These are phyloP conservation scores for Chaetura pelagica DNA, from an alignment of 2,113 vertebrate genomes.

Conservation along the genomic window DNA sequence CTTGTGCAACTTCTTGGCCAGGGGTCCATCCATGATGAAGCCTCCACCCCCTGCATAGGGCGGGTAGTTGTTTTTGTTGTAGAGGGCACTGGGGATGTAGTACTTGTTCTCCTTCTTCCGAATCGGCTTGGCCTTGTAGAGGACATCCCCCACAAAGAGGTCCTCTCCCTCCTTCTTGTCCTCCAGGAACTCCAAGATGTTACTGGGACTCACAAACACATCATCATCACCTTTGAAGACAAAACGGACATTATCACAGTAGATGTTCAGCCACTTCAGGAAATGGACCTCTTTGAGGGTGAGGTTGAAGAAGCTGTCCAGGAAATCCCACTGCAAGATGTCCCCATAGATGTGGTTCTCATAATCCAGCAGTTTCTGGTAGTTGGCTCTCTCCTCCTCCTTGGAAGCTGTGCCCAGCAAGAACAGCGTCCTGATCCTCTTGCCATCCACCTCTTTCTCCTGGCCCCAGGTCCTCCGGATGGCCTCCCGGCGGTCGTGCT, in stretches of 20 bases:
- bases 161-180: conserved; percentile 75
- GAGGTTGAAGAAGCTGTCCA: conserved; percentile 97
- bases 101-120: conserved; percentile 94
- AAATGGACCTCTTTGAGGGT: conserved; percentile 97
- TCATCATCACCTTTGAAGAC: conserved; percentile 96
- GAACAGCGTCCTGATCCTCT: conserved; percentile 85
- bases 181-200: conserved; percentile 89
- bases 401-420: conserved; percentile 87
- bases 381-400: conserved; percentile 85
- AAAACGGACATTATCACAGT: conserved; percentile 83
- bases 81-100: conserved; percentile 88
- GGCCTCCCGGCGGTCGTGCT: conserved; percentile 91
- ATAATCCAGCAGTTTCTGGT: conserved; percentile 94
- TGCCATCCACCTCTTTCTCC: conserved; percentile 81
- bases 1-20: conserved; percentile 83
- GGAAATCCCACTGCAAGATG: conserved; percentile 96
- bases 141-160: conserved; percentile 90
- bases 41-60: conserved; percentile 94
- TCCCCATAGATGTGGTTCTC: conserved; percentile 91
- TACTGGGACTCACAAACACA: conserved; percentile 89
- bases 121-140: conserved; percentile 89
- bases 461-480: conserved; percentile 95
- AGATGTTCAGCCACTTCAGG: conserved; percentile 92
- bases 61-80: conserved; percentile 88
- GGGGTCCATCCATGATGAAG: conserved; percentile 87